Conservation (phyloP, 2,888 invertebrate genomes). For the Eucriotettix oculatus region DNA sequence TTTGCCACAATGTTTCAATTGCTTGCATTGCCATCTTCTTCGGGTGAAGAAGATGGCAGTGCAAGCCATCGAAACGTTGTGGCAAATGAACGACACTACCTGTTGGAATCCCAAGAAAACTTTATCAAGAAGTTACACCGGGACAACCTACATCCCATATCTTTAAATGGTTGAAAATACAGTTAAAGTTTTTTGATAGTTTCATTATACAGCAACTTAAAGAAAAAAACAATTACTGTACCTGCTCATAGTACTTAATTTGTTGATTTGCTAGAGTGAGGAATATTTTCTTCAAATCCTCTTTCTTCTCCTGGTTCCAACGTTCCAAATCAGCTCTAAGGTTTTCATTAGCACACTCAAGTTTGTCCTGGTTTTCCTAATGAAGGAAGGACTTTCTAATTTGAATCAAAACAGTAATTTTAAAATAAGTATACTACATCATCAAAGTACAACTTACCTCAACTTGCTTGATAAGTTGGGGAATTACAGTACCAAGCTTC, state of each 20-base stretch:
- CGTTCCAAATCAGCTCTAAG: conserved; percentile 47
- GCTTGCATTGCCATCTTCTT: too few species aligned
- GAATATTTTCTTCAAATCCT: conserved; percentile 43
- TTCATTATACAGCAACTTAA: too few species aligned
- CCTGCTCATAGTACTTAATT: conserved; percentile 44
- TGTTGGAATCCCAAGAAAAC: too few species aligned
- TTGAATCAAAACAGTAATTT: too few species aligned
- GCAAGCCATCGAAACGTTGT: too few species aligned
- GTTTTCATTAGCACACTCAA: conserved; percentile 52
- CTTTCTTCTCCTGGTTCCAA: conserved; percentile 47
- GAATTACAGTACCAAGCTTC: conserved; percentile 22
- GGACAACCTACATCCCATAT: too few species aligned
- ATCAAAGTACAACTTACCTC: conserved; percentile 18
- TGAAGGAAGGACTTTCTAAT: not conserved
- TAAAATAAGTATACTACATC: not conserved
- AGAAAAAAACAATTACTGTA: conserved; percentile 11
- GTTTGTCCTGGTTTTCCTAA: conserved; percentile 37
- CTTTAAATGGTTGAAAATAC: too few species aligned
- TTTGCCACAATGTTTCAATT: too few species aligned
- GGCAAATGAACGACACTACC: too few species aligned
- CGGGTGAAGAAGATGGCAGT: too few species aligned
- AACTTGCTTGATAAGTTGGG: conserved; percentile 17
- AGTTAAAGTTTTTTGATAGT: too few species aligned
- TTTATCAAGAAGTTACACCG: too few species aligned
- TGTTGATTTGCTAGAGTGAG: conserved; percentile 45